These are phyloP conservation scores for Narcine bancroftii DNA, from an alignment of 2,113 vertebrate genomes.

Conservation along the genomic window DNA sequence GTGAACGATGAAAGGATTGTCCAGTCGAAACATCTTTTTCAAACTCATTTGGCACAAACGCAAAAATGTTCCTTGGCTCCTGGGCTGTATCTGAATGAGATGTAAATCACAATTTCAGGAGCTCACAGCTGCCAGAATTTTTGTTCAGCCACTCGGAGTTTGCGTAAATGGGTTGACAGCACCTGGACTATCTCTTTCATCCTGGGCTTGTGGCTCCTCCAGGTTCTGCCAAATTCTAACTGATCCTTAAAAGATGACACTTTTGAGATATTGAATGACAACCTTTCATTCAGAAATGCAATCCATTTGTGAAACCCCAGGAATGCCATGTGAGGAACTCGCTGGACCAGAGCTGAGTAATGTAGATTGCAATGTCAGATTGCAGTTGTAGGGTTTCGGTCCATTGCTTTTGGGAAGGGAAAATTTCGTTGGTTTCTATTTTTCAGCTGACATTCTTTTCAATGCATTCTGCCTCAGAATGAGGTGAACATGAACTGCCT, in stretches of 20 bases:
- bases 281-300: slow-evolving; percentile 34
- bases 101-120: slow-evolving; percentile 10
- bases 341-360: neutral
- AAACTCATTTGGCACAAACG: neutral
- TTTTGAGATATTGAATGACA: slow-evolving; percentile 4
- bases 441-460: neutral
- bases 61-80: slow-evolving; percentile 2
- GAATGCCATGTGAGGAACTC: neutral
- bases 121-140: neutral
- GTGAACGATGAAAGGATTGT: slow-evolving; percentile 4
- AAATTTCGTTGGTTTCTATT: neutral
- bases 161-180: neutral
- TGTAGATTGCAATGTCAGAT: slow-evolving; percentile 15
- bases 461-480: neutral
- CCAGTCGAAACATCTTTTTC: neutral
- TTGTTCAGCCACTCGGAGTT: neutral
- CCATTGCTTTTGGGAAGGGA: neutral
- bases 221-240: neutral
- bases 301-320: neutral
- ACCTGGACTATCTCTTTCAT: neutral
- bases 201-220: neutral
- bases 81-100: neutral
- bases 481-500: too few relatives aligned
- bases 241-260: neutral
- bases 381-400: neutral